Evolutionary conservation across 1,140 invertebrate genomes (phyloP), one percentile per base, ranked within the genome.

Genomic region (Laupala kohalensis): DNA sequence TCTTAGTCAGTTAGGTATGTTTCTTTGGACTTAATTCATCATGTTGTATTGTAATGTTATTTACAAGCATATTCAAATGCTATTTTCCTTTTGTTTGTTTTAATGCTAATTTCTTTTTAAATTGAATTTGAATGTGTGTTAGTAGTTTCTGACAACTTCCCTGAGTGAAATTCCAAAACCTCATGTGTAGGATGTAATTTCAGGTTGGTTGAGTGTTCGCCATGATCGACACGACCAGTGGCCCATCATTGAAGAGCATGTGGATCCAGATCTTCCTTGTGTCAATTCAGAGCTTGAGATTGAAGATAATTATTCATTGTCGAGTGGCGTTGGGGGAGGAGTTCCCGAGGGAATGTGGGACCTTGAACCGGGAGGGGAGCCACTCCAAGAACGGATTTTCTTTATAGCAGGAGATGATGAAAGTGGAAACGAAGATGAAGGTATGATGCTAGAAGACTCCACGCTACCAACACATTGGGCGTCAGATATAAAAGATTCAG

Each of bases 151-250:
- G n/a, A n/a, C n/a, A n/a, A n/a, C n/a, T n/a, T n/a, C n/a, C n/a
- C n/a, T n/a, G n/a, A n/a, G n/a, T n/a, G n/a, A n/a, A n/a, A n/a
- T n/a, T n/a, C n/a, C n/a, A n/a, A n/a, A n/a, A n/a, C n/a, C n/a
- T n/a, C n/a, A n/a, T n/a, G n/a, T n/a, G n/a, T n/a, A n/a, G n/a
- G n/a, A n/a, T n/a, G n/a, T n/a, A n/a, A n/a, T 70, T 68, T 29
- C 37, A 69, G 88, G 92, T 74, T 97, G 94, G 94, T 84, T 92
- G 27, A 89, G 91, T 75, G 89, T 94, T 4, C 84, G 91, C 72
- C 91, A 92, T 73, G 87, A 90, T 74, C 84, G 92, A 26, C 88
- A 92, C 73, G 92, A 95, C 69, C 85, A 87, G 29, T 96, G 93
- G 89, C 93, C 94, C 0, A 85, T 95, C 9, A 85, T 90, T 72